Evolutionary conservation across 2,113 vertebrate species (phyloP).

Genomic region (Ailuropoda melanoleuca): DNA sequence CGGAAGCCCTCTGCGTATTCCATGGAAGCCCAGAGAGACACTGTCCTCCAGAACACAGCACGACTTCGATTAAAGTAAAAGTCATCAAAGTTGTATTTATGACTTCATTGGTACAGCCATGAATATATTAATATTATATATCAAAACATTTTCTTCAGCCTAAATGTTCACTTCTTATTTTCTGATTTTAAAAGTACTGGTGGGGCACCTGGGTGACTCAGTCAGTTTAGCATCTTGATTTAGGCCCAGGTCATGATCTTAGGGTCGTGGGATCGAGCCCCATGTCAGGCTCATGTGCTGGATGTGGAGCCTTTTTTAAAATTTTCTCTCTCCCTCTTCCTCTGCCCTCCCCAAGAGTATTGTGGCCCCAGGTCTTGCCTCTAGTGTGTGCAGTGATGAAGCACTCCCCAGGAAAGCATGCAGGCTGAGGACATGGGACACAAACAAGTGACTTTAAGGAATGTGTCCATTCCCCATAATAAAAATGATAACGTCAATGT

Average conservation of each 20-base stretch:
- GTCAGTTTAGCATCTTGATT: not conserved
- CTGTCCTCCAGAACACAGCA: not conserved
- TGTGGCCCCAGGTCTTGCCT: accelerated
- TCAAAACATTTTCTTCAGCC: not conserved
- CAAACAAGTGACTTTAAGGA: not conserved
- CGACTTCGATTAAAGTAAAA: not conserved
- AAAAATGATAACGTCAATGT: not conserved
- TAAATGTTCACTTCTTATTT: not conserved
- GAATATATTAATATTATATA: no score
- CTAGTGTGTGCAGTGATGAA: accelerated
- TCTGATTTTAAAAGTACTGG: not conserved
- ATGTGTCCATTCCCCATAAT: not conserved
- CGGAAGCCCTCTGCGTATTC: not conserved
- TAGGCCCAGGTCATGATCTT: not conserved
- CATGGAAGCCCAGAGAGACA: not conserved
- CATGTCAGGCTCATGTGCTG: not conserved
- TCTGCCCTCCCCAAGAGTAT: not conserved
- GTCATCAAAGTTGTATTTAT: accelerated
- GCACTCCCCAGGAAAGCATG: accelerated
- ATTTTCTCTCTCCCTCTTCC: not conserved
- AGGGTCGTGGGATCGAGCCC: not conserved
- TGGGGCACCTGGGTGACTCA: not conserved
- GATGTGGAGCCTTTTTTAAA: not conserved
- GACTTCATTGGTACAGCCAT: not conserved
- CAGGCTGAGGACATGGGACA: accelerated